Evolutionary conservation across 1,140 invertebrate genomes (phyloP).

Genomic region (Trissolcus basalis): DNA sequence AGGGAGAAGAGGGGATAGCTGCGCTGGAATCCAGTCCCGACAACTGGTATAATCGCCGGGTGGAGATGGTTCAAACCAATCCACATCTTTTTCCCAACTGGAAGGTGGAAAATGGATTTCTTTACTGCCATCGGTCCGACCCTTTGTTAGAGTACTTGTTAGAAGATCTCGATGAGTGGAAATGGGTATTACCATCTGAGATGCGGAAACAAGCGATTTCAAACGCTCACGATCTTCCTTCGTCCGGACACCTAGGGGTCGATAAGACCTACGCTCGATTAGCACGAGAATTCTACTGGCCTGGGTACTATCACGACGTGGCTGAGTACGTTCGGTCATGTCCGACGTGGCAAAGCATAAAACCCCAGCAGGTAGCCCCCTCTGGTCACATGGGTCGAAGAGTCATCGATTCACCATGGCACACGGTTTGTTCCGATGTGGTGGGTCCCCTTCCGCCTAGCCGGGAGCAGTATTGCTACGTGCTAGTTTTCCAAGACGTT

Average conservation of each 20-base stretch:
- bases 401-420: background rate
- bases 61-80: background rate
- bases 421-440: conserved; percentile 54
- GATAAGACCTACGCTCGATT: conserved; percentile 1
- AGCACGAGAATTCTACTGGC: conserved; percentile 11
- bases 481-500: conserved; percentile 32
- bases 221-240: conserved; percentile 1
- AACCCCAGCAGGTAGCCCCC: background rate
- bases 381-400: background rate
- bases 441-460: conserved; percentile 57
- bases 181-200: background rate
- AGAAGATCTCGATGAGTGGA: background rate
- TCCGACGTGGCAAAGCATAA: background rate
- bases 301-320: conserved; percentile 2
- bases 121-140: background rate
- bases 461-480: conserved; percentile 13
- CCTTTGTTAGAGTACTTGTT: background rate
- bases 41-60: conserved; percentile 9
- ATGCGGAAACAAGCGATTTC: background rate
- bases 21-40: background rate
- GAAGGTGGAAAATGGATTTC: background rate
- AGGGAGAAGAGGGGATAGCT: background rate
- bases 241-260: conserved; percentile 2
- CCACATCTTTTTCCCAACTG: conserved; percentile 1
- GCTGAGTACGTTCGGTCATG: background rate